Evolutionary conservation across 1,140 invertebrate species (phyloP), one percentile per base, ranked within the genome.

Genomic region (Drosophila subobscura): DNA sequence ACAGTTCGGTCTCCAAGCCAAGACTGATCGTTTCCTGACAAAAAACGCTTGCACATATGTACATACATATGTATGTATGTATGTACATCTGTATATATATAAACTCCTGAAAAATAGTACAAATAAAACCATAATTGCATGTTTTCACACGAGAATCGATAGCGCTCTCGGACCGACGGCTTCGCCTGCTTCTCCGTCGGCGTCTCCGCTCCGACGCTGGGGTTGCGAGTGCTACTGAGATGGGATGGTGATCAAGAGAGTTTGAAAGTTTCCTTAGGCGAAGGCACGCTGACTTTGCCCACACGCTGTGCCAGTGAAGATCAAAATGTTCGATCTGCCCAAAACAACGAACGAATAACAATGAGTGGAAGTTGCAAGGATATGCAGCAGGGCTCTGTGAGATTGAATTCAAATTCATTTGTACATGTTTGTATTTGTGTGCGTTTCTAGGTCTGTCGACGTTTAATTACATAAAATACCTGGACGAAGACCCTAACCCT

Each of bases 71-170:
- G 16, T 20, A 20, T 20, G 16, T 20, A 20, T 20, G 16, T 20
- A 20, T 20, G 16, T 20, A 20, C 16, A 20, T 20, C 16, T 20
- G 16, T 20, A 20, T 20, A 20, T 20, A 20, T 56, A n/a, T 41
- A 64, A 51, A 67, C 46, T 58, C 27, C 4, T 10, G 10, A 44
- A 53, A 42, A 75, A 83, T 73, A 72, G 25, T 65, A 85, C 65
- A 79, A 85, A 75, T 72, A 85, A 80, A 80, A 86, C 81, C 77
- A 77, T 84, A 84, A 84, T 84, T 84, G 81, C 77, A 77, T 86
- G 81, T 80, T 86, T 84, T 84, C 80, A 86, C 80, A 84, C 80
- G 80, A 85, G 77, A 84, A 86, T 86, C 77, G 67, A 85, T 86
- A 65, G 60, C 58, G 14, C 14, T 16, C 50, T 20, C 29, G 12